phyloP scores from a whole-genome alignment of 2,113 vertebrate genomes.

The Chloebia gouldiae region DNA sequence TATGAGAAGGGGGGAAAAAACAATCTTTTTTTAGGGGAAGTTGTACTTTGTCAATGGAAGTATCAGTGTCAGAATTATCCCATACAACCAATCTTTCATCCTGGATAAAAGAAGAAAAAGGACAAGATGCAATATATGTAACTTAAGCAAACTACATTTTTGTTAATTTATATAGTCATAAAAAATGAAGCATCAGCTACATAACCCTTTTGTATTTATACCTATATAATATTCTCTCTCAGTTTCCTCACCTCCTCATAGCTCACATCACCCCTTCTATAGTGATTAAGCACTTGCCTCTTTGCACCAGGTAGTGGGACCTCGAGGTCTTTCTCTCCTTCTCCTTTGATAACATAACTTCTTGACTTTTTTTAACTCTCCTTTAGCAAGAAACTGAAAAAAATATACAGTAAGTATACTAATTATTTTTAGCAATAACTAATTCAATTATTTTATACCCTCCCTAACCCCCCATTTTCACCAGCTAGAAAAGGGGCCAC shows the following conservation, averaged over 20 bases:
- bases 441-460: neutral
- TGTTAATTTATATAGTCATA: neutral
- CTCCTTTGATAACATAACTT: neutral
- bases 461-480: fast-evolving
- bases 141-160: neutral
- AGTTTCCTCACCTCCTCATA: neutral
- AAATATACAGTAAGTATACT: neutral
- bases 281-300: neutral
- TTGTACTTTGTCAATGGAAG: neutral
- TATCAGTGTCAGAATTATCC: neutral
- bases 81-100: neutral
- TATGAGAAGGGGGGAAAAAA: neutral
- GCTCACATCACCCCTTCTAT: fast-evolving
- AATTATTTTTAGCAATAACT: neutral
- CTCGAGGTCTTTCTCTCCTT: neutral
- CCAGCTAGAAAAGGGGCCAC: neutral
- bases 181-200: neutral
- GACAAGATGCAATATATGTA: too few species aligned
- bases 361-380: neutral
- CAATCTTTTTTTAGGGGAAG: neutral
- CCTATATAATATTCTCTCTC: neutral
- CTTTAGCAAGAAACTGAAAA: neutral
- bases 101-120: neutral
- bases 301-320: neutral
- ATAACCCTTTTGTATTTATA: neutral